Base-by-base conservation (phyloP, 1,140 invertebrate species). In the Panulirus ornatus region DNA sequence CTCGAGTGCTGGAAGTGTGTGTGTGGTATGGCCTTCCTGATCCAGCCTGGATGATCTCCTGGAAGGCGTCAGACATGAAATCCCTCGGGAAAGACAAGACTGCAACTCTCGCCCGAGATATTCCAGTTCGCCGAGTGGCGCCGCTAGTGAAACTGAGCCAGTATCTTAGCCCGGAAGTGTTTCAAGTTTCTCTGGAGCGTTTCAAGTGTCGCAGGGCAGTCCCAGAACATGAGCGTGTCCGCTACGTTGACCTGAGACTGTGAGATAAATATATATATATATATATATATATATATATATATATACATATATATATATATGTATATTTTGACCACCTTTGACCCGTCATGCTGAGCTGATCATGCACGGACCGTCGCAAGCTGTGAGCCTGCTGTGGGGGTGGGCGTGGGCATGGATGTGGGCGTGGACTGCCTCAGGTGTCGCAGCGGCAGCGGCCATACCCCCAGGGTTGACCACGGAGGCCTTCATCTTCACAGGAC, bases 401-500 rank as follows among this genome's bases (percentile, higher is more conserved):
- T 73, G 70, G 84, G 70, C 44, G 71, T 81, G 86, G 86, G 86
- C 66, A 38, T 71, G 63, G 87, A 63, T 70, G 79, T 83, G 75
- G 75, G 14, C 44, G n/a, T 42, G 75, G 30, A 30, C 42, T 22
- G 47, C 51, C 34, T 8, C 36, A 44, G 66, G 87, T 9, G 87
- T n/a, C 30, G 40, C 66, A 70, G 40, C 66, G 22, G 78, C 87
- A 27, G 87, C 87, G 0, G 79, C 87, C 8, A 89, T 89, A 44
- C 87, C 87, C n/a, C 42, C 87, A 0, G 78, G 70, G 22, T 42
- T 89, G 78, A 89, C 87, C 66, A 89, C 87, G 22, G 87, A 89
- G 79, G 70, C 79, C 2, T 71, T 83, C 34, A 89, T 89, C 42
- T 89, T 75, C 87, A 89, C 87, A 40, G 87, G 87, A 1, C 79